phyloP scores from a whole-genome alignment of 2,888 invertebrate species.

The Molanna angustata region DNA sequence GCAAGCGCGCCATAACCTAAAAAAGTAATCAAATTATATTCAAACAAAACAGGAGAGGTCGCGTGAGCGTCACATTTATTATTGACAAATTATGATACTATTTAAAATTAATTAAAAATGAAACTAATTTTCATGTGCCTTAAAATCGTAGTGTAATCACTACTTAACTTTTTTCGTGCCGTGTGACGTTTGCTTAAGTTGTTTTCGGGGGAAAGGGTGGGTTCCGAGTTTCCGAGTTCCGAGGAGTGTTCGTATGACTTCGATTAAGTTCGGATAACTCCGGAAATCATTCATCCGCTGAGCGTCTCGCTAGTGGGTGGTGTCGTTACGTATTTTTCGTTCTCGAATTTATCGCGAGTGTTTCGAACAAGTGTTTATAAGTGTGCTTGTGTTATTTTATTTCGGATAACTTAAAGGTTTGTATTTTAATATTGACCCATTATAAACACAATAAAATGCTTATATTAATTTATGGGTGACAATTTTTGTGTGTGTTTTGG shows the following conservation, averaged over 20 bases:
- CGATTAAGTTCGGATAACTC: conserved; percentile 14
- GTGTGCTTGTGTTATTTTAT: conserved; percentile 14
- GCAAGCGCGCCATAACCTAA: too few species aligned
- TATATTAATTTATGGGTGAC: neutral
- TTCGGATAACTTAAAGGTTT: conserved; percentile 19
- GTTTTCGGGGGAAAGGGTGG: too few species aligned
- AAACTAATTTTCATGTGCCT: too few species aligned
- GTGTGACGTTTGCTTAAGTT: too few species aligned
- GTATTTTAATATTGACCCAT: conserved; percentile 3
- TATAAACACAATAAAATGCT: neutral
- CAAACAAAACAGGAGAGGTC: too few species aligned
- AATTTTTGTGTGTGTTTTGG: conserved; percentile 13
- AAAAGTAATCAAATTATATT: too few species aligned
- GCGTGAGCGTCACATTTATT: too few species aligned
- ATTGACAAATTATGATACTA: too few species aligned
- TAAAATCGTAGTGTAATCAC: too few species aligned
- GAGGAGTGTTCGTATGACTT: neutral
- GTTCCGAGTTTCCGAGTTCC: too few species aligned
- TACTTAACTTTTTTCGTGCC: too few species aligned
- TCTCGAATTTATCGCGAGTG: conserved; percentile 15
- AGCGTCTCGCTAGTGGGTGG: conserved; percentile 19
- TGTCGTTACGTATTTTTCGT: conserved; percentile 17
- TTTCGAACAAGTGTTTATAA: conserved; percentile 25
- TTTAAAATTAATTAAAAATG: too few species aligned
- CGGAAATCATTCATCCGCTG: conserved; percentile 24